These are phyloP conservation scores for Antennarius striatus DNA, from an alignment of 2,113 vertebrate genomes.

Conservation along the genomic window DNA sequence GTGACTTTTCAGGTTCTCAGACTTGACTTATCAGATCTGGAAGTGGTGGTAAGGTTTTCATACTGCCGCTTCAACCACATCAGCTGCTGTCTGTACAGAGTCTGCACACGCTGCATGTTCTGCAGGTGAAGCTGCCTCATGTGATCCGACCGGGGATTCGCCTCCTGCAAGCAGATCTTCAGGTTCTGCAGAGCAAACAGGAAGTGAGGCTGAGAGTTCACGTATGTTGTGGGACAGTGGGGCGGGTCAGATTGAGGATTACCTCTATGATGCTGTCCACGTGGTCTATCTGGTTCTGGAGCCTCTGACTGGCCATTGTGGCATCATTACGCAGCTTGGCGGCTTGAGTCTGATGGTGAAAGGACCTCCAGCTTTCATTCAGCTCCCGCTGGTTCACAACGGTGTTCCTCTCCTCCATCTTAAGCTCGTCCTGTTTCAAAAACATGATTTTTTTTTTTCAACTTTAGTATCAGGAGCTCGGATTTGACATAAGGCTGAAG, in stretches of 20 bases:
- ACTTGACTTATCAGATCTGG: constrained; percentile 17
- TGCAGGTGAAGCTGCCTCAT: constrained; percentile 39
- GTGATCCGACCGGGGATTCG: constrained; percentile 41
- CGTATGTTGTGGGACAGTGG: rapidly evolving
- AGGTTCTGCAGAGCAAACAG: constrained; percentile 26
- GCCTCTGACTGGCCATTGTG: constrained; percentile 21
- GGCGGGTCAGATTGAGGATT: rapidly evolving
- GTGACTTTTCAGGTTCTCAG: background rate
- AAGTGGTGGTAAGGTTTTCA: constrained; percentile 4
- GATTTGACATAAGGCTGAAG: too few species aligned
- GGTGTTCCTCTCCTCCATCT: constrained; percentile 61
- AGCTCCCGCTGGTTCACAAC: constrained; percentile 36
- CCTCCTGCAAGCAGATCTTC: constrained; percentile 24
- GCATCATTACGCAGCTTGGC: constrained; percentile 9
- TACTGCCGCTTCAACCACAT: constrained; percentile 15
- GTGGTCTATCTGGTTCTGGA: constrained; percentile 43
- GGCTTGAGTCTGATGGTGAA: constrained; percentile 20
- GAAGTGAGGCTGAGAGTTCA: background rate
- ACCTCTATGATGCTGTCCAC: constrained; percentile 45
- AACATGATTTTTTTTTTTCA: too few species aligned
- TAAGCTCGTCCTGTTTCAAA: constrained; percentile 60
- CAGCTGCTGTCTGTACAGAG: constrained; percentile 20
- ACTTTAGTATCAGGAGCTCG: too few species aligned
- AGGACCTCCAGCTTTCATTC: constrained; percentile 37
- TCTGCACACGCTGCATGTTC: constrained; percentile 15